Base-by-base conservation (phyloP, 2,888 invertebrate species). In the Troides oblongomaculatus region DNA sequence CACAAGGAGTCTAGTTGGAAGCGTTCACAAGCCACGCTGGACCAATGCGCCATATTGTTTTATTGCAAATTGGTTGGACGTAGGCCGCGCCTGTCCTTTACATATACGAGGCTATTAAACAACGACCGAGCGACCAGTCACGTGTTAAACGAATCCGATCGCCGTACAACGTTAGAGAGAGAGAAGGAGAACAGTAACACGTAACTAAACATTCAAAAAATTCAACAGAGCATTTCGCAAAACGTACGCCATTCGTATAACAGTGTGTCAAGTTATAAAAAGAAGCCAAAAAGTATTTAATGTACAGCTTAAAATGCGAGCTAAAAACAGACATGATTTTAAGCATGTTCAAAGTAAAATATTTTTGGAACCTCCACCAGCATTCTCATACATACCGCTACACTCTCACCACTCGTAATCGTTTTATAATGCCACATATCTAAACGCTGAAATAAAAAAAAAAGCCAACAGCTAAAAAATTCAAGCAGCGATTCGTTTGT, bases 41-140 rank as follows among this genome's bases (percentile, higher is more conserved):
- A 80, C 78, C 79, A 79, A 80, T 75, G 80, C 79, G 86, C 89
- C 86, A 87, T 92, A 92, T 92, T 92, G 90, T 92, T 92, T 92
- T 92, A 92, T 92, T 92, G 92, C 92, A 92, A 92, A 92, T 92
- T 92, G 92, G 90, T 89, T 90, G 88, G 89, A 87, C 88, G 87
- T 85, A 86, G 83, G 85, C 87, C 88, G 87, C 86, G 88, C 84
- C 87, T 90, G 92, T 90, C 91, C 89, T 91, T 90, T 92, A 90
- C 91, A 92, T 90, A 90, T 88, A 91, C 88, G 87, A 88, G 84
- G 87, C 91, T 86, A 92, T 92, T 92, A 92, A 91, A 90, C 87
- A 84, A 86, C 88, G 83, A 81, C 82, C 83, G 81, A 85, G 61
- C 87, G 86, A 83, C 87, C 90, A 90, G 89, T 91, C 91, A 90